Evolutionary conservation across 1,140 invertebrate species (phyloP).

Genomic region (Pogonomyrmex barbatus): DNA sequence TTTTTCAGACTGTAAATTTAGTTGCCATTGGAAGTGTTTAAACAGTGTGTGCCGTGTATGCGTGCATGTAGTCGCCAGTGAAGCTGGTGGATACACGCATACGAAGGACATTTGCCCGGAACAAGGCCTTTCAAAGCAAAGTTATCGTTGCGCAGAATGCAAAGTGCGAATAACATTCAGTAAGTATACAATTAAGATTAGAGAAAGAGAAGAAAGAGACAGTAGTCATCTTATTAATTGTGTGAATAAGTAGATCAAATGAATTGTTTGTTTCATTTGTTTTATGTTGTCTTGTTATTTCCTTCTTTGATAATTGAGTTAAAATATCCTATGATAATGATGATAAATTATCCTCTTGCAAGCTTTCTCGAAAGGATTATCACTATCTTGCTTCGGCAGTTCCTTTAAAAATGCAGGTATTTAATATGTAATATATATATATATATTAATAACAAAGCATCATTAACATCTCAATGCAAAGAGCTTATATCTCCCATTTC

Average conservation of each 20-base stretch:
- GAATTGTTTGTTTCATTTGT: background rate
- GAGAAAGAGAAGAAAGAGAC: too few relatives aligned
- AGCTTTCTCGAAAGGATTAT: conserved; percentile 85
- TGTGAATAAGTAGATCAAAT: background rate
- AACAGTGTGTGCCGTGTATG: conserved; percentile 90
- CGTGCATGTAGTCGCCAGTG: conserved; percentile 91
- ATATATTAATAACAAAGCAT: background rate
- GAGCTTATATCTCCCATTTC: background rate
- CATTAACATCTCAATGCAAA: background rate
- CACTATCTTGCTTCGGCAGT: conserved; percentile 83
- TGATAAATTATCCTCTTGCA: conserved; percentile 76
- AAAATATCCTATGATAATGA: conserved; percentile 29
- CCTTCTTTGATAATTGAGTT: background rate
- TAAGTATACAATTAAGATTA: conserved; percentile 84
- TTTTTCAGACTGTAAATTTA: conserved; percentile 88
- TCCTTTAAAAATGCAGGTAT: conserved; percentile 83
- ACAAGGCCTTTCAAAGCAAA: conserved; percentile 91
- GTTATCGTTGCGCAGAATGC: conserved; percentile 94
- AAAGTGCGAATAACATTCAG: conserved; percentile 90
- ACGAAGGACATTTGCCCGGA: conserved; percentile 94
- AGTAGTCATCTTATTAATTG: background rate
- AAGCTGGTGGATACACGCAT: conserved; percentile 89
- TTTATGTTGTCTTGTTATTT: background rate
- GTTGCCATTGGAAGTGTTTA: conserved; percentile 93
- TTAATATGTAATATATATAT: background rate